These are phyloP conservation scores for Oophaga sylvatica DNA, from an alignment of 2,797 vertebrate genomes.

Conservation along the genomic window DNA sequence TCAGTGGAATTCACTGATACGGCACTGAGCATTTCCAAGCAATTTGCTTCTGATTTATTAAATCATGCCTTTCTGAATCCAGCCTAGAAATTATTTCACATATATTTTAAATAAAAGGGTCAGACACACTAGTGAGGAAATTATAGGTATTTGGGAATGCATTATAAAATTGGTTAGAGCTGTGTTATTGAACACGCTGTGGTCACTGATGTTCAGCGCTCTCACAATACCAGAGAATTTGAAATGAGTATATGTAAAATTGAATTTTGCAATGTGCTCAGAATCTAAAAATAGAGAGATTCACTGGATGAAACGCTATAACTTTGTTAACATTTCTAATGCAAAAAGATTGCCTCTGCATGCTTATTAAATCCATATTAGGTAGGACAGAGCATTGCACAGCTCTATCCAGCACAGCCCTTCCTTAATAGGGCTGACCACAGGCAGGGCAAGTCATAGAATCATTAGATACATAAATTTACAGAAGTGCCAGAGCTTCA, in stretches of 20 bases:
- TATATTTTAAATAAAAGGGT: slow-evolving; percentile 48
- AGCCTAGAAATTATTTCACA: slow-evolving; percentile 41
- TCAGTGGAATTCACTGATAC: slow-evolving; percentile 42
- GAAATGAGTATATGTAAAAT: slow-evolving; percentile 36
- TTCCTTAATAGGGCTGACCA: not conserved
- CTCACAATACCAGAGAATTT: slow-evolving; percentile 17
- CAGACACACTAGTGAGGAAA: slow-evolving; percentile 28
- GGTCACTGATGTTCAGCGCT: slow-evolving; percentile 1
- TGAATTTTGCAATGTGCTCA: slow-evolving; percentile 20
- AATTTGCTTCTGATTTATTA: slow-evolving; percentile 60
- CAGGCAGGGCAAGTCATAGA: not conserved
- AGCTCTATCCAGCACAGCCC: not conserved
- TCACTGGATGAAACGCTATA: slow-evolving; percentile 6
- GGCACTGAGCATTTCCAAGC: slow-evolving; percentile 49
- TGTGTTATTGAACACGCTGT: slow-evolving; percentile 32
- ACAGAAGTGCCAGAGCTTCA: not conserved
- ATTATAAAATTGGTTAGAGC: slow-evolving; percentile 30
- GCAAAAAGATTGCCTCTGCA: slow-evolving; percentile 8
- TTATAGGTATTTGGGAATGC: slow-evolving; percentile 40
- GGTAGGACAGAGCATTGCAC: not conserved
- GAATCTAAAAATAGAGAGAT: slow-evolving; percentile 23
- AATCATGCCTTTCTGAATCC: slow-evolving; percentile 44
- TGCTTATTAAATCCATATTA: slow-evolving; percentile 18
- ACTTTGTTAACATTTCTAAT: slow-evolving; percentile 29
- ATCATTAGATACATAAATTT: not conserved